A percentile compares a stretch with the other conserved stretches of the same genome.
phyloP scores from a whole-genome alignment of 2,797 vertebrate genomes.

The Rhinella marina region DNA sequence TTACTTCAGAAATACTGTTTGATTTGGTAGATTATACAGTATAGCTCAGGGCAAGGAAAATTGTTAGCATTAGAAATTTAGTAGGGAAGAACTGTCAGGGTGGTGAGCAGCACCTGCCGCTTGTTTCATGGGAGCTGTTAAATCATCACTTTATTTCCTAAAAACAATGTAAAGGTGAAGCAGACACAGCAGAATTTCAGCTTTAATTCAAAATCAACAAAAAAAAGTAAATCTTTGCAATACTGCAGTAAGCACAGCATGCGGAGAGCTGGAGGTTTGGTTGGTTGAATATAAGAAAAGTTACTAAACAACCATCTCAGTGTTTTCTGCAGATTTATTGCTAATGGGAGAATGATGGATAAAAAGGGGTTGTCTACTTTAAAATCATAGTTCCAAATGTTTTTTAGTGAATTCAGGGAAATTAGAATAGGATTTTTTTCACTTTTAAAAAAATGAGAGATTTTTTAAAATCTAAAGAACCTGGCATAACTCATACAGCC shows the following conservation, averaged over 20 bases:
- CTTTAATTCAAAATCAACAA: conserved; percentile 8
- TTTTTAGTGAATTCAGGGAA: too few species aligned
- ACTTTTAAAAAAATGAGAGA: too few species aligned
- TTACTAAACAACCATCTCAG: not conserved
- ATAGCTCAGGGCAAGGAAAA: conserved; percentile 47
- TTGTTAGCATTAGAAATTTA: conserved; percentile 45
- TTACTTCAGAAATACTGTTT: conserved; percentile 38
- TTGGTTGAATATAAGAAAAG: not conserved
- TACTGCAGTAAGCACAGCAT: conserved; percentile 7
- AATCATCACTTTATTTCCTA: conserved; percentile 45
- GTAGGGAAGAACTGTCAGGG: not conserved
- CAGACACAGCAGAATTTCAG: conserved; percentile 38
- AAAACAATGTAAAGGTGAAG: conserved; percentile 36
- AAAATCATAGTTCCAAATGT: too few species aligned
- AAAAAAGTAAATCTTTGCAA: conserved; percentile 1
- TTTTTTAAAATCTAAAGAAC: too few species aligned
- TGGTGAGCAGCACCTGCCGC: conserved; percentile 34
- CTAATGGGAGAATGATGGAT: not conserved
- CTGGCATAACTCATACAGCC: too few species aligned
- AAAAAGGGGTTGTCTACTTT: not conserved
- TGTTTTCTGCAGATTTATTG: too few species aligned
- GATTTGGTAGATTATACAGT: conserved; percentile 47
- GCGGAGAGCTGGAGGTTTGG: not conserved
- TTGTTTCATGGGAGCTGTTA: conserved; percentile 24
- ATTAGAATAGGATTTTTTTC: too few species aligned